Evolutionary conservation across 2,888 invertebrate species (phyloP), one percentile per base, ranked within the genome.

Genomic region (Drosophila emarginata): DNA sequence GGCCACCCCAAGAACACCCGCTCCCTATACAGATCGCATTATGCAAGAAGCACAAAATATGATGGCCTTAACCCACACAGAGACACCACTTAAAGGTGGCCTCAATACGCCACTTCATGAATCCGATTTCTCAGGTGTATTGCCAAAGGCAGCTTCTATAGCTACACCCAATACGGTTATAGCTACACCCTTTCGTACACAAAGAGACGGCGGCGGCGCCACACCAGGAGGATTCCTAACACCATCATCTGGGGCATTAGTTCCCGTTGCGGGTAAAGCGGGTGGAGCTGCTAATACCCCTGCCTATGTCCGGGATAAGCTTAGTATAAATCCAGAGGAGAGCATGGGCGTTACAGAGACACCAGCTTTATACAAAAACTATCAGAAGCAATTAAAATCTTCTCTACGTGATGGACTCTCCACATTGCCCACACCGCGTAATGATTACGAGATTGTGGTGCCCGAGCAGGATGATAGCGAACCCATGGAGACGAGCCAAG

Each of bases 361-460:
- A 0, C 96, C 96, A 0, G 93, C 94, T 11, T 90, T 94, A 57
- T 93, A 93, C 56, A 93, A 94, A 81, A 94, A 94, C 79, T 93
- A 94, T 79, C 95, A 96, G 76, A 95, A 95, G 89, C 95, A 95
- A 92, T 93, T 94, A 36, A 96, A 95, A 89, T 94, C 95, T 61
- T 94, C 96, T 62, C 93, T 98, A 21, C 94, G 95, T 51, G 94
- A 94, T 73, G 96, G 97, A 0, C 93, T 99, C 26, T 95, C 95
- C 23, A 93, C 95, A 0, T 93, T 99, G 66, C 99, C 99, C 1
- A 92, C 94, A 1, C 99, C 99, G 0, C 96, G 96, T 80, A 99
- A 99, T 91, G 99, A 99, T 92, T 99, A 98, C 91, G 99, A 99
- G 93, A 98, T 99, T 87, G 98, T 99, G 50, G 97, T 99, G 12